Base-by-base conservation (phyloP, 2,888 invertebrate genomes). In the Phasia obesa region DNA sequence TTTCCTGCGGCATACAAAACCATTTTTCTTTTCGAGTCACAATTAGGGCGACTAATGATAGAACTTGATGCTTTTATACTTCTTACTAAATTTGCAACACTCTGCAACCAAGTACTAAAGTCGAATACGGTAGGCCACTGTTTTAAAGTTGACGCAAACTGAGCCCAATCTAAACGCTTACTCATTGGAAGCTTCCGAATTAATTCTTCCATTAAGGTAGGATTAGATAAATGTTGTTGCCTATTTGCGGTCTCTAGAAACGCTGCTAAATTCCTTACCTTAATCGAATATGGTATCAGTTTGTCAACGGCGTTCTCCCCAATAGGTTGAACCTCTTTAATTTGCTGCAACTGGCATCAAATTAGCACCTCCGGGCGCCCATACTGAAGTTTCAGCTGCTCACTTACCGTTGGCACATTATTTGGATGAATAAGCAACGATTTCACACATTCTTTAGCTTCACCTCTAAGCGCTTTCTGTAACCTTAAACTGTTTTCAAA, bases 151-250 rank as follows among this genome's bases (percentile, higher is more conserved):
- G 47, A 23, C 5, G 74, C 55, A 65, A 69, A 47, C 49, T 60
- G 62, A 5, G 73, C 81, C 83, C 83, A 84, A 17, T 83, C 83
- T 27, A 81, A 42, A 15, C 23, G 38, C 49, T 70, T 64, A 13
- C 70, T 49, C 31, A 49, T 27, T 2, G 74, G 80, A 2, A 81
- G 57, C 51, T 80, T 80, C 5, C 21, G 44, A 11, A 74, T 59
- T 6, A 81, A 73, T n/a, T 83, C 80, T 15, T 83, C 83, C 44
- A 84, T 35, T n/a, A 85, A 53, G 2, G 62, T 78, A 11, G 85
- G 84, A 55, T 84, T 85, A 13, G 55, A 70, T 9, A 84, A 42
- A 35, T 76, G 76, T 5, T 67, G 77, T 4, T 55, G 64, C 2
- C 65, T 67, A 53, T 78, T 73, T 2, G 67, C 64, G 1, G 71